These are phyloP conservation scores for Prochilodus magdalenae DNA, from an alignment of 2,113 vertebrate genomes.

Conservation along the genomic window DNA sequence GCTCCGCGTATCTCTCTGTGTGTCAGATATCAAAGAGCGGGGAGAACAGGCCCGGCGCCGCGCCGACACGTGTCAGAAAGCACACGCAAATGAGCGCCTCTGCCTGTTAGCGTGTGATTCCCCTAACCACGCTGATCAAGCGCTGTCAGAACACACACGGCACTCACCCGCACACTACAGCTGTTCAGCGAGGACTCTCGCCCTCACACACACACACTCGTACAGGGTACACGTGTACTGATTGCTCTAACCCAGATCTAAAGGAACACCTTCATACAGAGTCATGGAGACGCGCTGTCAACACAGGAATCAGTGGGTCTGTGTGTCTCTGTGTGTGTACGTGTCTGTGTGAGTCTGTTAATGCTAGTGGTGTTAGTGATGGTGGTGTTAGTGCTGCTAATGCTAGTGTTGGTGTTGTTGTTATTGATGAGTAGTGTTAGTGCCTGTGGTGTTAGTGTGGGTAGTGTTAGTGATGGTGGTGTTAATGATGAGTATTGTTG, in stretches of 20 bases:
- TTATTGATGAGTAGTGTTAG: too few species aligned
- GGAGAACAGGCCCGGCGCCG: slow-evolving; percentile 57
- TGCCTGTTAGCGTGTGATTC: slow-evolving; percentile 65
- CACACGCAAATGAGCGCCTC: slow-evolving; percentile 76
- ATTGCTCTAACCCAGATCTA: slow-evolving; percentile 7
- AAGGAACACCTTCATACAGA: neutral
- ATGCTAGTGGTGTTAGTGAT: too few species aligned
- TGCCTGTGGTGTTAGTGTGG: too few species aligned
- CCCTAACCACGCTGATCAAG: slow-evolving; percentile 75
- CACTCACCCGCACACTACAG: slow-evolving; percentile 40
- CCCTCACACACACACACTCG: slow-evolving; percentile 44
- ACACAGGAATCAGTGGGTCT: too few species aligned
- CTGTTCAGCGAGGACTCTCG: slow-evolving; percentile 56
- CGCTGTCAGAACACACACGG: slow-evolving; percentile 65
- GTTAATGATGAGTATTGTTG: too few species aligned
- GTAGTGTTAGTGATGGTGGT: too few species aligned
- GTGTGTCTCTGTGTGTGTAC: too few species aligned
- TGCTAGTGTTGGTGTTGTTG: too few species aligned
- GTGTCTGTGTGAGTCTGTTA: too few species aligned
- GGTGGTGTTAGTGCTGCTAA: too few species aligned
- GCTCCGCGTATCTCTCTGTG: slow-evolving; percentile 52
- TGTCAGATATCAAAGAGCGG: slow-evolving; percentile 70
- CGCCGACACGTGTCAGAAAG: slow-evolving; percentile 67
- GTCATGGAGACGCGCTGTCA: too few species aligned
- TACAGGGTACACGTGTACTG: slow-evolving; percentile 13